Evolutionary conservation across 2,113 vertebrate species (phyloP), one percentile per base, ranked within the genome.

Genomic region (Dromaius novaehollandiae): DNA sequence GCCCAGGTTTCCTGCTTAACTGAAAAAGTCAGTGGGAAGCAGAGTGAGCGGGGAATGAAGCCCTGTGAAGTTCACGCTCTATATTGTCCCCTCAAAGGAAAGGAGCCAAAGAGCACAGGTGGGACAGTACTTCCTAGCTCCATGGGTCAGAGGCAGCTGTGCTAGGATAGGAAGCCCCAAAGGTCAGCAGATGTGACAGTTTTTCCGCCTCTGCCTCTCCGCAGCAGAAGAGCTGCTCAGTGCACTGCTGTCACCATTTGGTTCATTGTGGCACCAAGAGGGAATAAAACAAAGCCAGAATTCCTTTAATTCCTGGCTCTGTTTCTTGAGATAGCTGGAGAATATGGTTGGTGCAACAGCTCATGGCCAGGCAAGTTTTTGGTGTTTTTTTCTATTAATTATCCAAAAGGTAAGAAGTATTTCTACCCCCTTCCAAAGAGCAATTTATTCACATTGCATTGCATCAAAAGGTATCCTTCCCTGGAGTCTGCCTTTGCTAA

Each of bases 221-320:
- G 15, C 2, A 17, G 38, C 58, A 60, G 85, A 58, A 32, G 42
- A 71, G 48, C 61, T 46, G 44, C 55, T 11, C 6, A 44, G 69
- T 0, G 2, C 18, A 22, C 32, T 1, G 3, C 64, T 44, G n/a
- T 26, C 11, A 63, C 36, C 7, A 3, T 11, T 8, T 26, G 28
- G 38, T 51, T 91, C 56, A 7, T 17, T 28, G 21, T 4, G 17
- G 63, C 16, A 70, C 28, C 28, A 64, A 40, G 34, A 64, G 34
- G 60, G 11, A 63, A 55, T 26, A 50, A 80, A 71, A 44, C 34
- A 65, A 76, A 63, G 19, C 10, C 63, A 34, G 44, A 89, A 71
- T 19, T 40, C 65, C 50, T 36, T 38, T 38, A 71, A 50, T 40
- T 69, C 34, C 51, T 65, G 9, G 7, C 34, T 38, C n/a, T 44